phyloP scores from a whole-genome alignment of 2,888 invertebrate genomes.

The Andrena minutula region DNA sequence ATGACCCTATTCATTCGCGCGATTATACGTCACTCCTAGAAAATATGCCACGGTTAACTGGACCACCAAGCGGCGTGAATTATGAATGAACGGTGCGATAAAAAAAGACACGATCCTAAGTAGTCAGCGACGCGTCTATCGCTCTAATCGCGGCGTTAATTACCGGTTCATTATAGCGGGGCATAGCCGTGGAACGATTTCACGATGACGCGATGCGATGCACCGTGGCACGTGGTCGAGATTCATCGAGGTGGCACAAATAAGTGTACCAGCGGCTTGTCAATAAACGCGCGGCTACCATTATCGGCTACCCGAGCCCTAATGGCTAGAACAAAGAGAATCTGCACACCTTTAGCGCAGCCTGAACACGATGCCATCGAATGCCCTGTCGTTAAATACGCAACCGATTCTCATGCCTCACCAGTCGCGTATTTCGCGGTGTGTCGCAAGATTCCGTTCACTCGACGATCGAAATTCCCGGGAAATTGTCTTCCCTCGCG shows the following conservation, averaged over 20 bases:
- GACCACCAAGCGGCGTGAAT: slow-evolving; percentile 26
- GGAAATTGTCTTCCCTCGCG: neutral
- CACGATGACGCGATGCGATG: slow-evolving; percentile 30
- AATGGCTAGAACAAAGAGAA: slow-evolving; percentile 45
- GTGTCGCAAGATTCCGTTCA: neutral
- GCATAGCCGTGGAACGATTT: slow-evolving; percentile 57
- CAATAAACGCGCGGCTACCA: slow-evolving; percentile 36
- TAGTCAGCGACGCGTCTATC: slow-evolving; percentile 35
- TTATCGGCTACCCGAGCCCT: slow-evolving; percentile 22
- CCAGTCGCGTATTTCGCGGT: neutral
- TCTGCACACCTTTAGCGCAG: neutral
- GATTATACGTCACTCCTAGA: slow-evolving; percentile 5
- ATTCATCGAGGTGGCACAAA: slow-evolving; percentile 47
- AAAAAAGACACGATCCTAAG: slow-evolving; percentile 2
- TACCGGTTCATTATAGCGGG: slow-evolving; percentile 69
- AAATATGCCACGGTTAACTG: slow-evolving; percentile 37
- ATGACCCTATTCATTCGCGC: neutral
- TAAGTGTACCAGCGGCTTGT: slow-evolving; percentile 40
- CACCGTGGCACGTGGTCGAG: slow-evolving; percentile 49
- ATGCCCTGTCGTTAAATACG: too few species aligned
- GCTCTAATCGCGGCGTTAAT: slow-evolving; percentile 73
- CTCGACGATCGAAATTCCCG: neutral
- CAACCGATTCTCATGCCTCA: too few species aligned
- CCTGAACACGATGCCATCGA: neutral
- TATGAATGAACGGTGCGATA: slow-evolving; percentile 23